Evolutionary conservation across 2,888 invertebrate genomes (phyloP).

Genomic region (Hirtodrosophila duncani): DNA sequence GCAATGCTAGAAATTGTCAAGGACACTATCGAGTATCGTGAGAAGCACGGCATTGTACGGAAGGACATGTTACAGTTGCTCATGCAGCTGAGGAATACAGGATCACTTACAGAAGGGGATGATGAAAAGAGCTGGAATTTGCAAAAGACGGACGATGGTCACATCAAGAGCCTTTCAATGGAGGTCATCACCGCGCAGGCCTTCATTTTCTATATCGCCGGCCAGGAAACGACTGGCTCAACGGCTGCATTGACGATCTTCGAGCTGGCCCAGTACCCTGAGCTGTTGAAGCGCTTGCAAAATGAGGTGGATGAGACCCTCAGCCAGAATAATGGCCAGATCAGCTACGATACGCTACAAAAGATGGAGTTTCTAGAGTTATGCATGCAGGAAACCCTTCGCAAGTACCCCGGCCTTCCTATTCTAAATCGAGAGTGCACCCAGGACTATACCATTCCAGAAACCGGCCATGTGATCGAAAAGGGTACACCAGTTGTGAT

Average conservation of each 20-base stretch:
- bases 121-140: conserved; percentile 56
- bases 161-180: conserved; percentile 59
- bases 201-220: conserved; percentile 78
- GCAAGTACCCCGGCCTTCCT: conserved; percentile 78
- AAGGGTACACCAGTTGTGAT: conserved; percentile 76
- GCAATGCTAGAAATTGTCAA: conserved; percentile 77
- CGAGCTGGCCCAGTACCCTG: conserved; percentile 76
- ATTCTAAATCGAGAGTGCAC: conserved; percentile 77
- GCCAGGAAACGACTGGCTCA: conserved; percentile 78
- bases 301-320: conserved; percentile 75
- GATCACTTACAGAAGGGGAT: conserved; percentile 61
- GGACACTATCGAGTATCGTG: conserved; percentile 77
- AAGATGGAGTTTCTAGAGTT: conserved; percentile 78
- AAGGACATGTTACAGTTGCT: conserved; percentile 79
- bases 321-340: conserved; percentile 54
- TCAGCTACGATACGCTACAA: conserved; percentile 75
- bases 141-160: conserved; percentile 54
- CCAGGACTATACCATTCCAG: conserved; percentile 72
- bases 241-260: conserved; percentile 75
- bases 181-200: conserved; percentile 75
- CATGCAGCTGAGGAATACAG: conserved; percentile 77
- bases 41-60: conserved; percentile 75
- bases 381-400: conserved; percentile 74
- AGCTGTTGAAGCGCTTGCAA: conserved; percentile 70
- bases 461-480: conserved; percentile 65